Percentiles rank a stretch among this genome's conserved stretches.
Conservation (phyloP, 2,113 vertebrate species). For the Craseonycteris thonglongyai region DNA sequence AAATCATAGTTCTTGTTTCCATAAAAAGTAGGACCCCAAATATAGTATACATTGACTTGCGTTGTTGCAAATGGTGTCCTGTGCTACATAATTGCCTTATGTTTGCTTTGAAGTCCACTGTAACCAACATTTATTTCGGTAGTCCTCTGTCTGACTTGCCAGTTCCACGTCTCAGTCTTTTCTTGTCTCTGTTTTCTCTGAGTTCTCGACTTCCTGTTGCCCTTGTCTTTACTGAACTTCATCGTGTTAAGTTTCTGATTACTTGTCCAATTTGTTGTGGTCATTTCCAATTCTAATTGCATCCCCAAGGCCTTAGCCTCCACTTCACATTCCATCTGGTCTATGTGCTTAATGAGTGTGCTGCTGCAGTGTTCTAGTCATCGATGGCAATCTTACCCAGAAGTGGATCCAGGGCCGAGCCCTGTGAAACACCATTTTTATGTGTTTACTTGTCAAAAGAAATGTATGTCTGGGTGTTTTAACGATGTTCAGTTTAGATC, state of each 20-base stretch:
- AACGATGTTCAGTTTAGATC: slow-evolving; percentile 20
- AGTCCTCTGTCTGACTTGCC: not conserved
- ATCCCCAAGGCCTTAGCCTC: slow-evolving; percentile 43
- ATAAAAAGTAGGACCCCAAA: not conserved
- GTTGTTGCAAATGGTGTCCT: not conserved
- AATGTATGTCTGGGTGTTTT: not conserved
- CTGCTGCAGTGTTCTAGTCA: not conserved
- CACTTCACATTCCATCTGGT: slow-evolving; percentile 54
- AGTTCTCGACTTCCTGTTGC: slow-evolving; percentile 22
- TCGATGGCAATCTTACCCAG: slow-evolving; percentile 34
- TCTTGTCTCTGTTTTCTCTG: slow-evolving; percentile 31
- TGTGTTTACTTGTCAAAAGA: slow-evolving; percentile 30
- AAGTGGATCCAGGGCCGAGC: not conserved
- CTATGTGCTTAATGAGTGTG: slow-evolving; percentile 40
- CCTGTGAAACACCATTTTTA: not conserved
- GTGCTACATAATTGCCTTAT: not conserved
- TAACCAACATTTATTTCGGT: not conserved
- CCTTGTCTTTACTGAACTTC: slow-evolving; percentile 54
- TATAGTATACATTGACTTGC: not conserved
- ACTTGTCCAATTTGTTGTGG: slow-evolving; percentile 63
- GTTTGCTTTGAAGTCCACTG: not conserved
- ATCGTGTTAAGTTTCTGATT: slow-evolving; percentile 60
- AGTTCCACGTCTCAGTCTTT: not conserved
- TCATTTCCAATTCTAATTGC: slow-evolving; percentile 62
- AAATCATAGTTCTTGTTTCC: not conserved